Conservation (phyloP, 2,113 vertebrate genomes). For the Ictalurus furcatus region DNA sequence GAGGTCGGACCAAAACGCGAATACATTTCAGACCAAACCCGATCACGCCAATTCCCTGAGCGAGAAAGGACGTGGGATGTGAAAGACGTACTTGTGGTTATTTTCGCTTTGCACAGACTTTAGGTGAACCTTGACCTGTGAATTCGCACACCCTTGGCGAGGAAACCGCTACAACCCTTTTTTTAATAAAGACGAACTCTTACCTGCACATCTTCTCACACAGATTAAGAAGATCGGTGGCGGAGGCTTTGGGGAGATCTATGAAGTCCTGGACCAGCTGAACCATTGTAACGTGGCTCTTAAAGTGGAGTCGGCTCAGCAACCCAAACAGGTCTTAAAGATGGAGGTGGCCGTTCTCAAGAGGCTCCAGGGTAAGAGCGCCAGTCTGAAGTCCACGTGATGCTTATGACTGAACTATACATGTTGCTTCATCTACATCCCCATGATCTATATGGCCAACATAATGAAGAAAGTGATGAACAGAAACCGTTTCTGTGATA, state of each 20-base stretch:
- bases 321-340: constrained; percentile 98
- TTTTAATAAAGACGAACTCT: neutral
- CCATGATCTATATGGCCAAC: neutral
- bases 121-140: neutral
- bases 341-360: constrained; percentile 99
- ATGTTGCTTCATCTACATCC: neutral
- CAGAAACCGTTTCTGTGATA: neutral
- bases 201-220: neutral
- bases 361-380: constrained; percentile 89
- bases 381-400: neutral
- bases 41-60: neutral
- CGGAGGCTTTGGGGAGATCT: constrained; percentile 98
- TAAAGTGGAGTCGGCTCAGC: constrained; percentile 97
- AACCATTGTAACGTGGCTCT: constrained; percentile 92
- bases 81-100: neutral
- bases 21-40: neutral
- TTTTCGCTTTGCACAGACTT: neutral
- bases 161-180: neutral
- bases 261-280: constrained; percentile 94
- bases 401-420: neutral
- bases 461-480: neutral
- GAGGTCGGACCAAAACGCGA: neutral
- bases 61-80: neutral
- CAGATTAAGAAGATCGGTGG: constrained; percentile 96
- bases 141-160: neutral